Percentiles rank a stretch among this genome's conserved stretches.
Conservation (phyloP, 2,797 vertebrate species). For the Gymnothorax javanicus region DNA sequence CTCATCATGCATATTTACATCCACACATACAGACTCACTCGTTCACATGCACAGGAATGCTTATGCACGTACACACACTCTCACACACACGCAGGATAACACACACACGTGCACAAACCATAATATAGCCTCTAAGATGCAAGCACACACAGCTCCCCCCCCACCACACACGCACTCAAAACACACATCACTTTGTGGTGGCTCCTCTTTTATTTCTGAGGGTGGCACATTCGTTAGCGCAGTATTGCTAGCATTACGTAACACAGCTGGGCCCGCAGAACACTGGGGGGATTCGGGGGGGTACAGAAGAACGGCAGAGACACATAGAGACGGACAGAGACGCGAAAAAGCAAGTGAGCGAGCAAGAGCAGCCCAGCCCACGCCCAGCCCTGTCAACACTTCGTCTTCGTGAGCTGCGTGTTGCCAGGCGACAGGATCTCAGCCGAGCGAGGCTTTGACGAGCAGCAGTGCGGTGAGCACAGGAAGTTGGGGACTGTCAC, state of each 20-base stretch:
- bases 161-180: not conserved
- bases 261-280: too few relatives aligned
- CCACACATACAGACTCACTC: not conserved
- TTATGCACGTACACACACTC: not conserved
- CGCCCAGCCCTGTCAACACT: slow-evolving; percentile 53
- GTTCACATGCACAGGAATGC: not conserved
- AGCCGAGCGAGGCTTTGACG: slow-evolving; percentile 71
- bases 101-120: too few relatives aligned
- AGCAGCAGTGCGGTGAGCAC: slow-evolving; percentile 61
- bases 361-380: not conserved
- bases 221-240: not conserved
- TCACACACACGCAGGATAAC: not conserved
- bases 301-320: not conserved
- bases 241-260: not conserved
- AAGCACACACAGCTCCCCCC: too few relatives aligned
- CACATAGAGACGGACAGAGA: not conserved
- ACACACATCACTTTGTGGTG: not conserved
- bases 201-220: not conserved
- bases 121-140: too few relatives aligned
- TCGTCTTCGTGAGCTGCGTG: slow-evolving; percentile 64
- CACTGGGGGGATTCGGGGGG: not conserved
- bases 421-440: slow-evolving; percentile 78
- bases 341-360: not conserved
- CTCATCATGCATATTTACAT: not conserved
- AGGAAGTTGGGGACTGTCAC: not conserved